Evolutionary conservation across 2,888 invertebrate species (phyloP).

Genomic region (Parapristionchus giblindavisi): DNA sequence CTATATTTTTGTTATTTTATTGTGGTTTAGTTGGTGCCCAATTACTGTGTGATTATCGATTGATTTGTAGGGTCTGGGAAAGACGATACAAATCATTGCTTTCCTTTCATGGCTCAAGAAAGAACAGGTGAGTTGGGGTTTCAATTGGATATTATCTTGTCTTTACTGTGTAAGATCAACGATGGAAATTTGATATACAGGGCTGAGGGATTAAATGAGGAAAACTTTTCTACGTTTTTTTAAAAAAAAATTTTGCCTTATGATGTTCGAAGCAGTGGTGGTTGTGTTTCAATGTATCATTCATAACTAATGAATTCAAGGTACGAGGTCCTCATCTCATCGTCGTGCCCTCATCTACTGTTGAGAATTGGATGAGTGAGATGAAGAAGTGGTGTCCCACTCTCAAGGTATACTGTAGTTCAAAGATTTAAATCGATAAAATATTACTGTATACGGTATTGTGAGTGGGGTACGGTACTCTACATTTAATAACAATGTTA

Average conservation of each 20-base stretch:
- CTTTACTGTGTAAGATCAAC: neutral
- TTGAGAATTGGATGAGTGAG: constrained; percentile 76
- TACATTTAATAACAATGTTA: neutral
- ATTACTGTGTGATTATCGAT: constrained; percentile 67
- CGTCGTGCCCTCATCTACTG: constrained; percentile 93
- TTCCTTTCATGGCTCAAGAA: constrained; percentile 89
- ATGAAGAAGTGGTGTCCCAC: constrained; percentile 58
- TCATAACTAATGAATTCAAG: too few species aligned
- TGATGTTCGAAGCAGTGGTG: too few species aligned
- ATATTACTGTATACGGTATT: neutral
- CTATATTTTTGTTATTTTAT: neutral
- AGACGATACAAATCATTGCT: constrained; percentile 91
- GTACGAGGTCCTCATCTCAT: constrained; percentile 83
- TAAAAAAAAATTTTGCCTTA: too few species aligned
- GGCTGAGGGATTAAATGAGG: too few species aligned
- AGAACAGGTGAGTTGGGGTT: constrained; percentile 70
- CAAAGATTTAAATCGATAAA: neutral
- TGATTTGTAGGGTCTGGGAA: constrained; percentile 79
- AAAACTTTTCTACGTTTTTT: too few species aligned
- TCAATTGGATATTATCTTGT: neutral
- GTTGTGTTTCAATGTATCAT: too few species aligned
- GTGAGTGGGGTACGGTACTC: neutral
- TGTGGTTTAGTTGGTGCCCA: constrained; percentile 1
- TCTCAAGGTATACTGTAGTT: constrained; percentile 53
- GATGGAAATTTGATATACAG: too few species aligned